A percentile compares a stretch with the other conserved stretches of the same genome.
These are phyloP conservation scores for Pelecanoides urinatrix DNA, from an alignment of 2,113 vertebrate genomes.

Conservation along the genomic window DNA sequence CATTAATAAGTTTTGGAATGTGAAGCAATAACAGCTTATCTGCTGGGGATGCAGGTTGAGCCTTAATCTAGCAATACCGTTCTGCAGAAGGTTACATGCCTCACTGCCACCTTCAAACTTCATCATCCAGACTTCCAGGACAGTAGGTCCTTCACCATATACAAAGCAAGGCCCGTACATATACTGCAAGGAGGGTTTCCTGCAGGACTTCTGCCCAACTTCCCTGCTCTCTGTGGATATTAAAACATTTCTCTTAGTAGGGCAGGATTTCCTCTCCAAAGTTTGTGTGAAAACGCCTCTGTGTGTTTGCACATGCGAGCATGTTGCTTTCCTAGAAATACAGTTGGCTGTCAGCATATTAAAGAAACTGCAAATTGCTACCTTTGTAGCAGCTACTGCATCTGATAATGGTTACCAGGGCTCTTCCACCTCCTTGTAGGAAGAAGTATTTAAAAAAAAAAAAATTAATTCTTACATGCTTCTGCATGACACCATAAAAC, in stretches of 20 bases:
- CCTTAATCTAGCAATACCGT: accelerated
- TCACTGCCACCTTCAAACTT: not conserved
- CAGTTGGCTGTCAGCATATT: not conserved
- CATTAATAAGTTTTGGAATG: not conserved
- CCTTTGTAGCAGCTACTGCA: not conserved
- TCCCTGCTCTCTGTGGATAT: not conserved
- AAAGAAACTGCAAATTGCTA: not conserved
- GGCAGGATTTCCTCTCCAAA: not conserved
- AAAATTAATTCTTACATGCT: not conserved
- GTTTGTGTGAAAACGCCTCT: not conserved
- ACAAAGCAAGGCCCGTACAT: not conserved
- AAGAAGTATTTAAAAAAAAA: not conserved
- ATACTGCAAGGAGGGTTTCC: not conserved
- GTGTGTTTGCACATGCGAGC: not conserved
- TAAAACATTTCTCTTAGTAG: not conserved
- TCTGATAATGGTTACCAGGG: not conserved
- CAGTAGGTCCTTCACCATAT: not conserved
- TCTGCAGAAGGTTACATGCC: not conserved
- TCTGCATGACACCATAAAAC: not conserved
- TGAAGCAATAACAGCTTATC: not conserved
- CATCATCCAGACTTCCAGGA: not conserved
- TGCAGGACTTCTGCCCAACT: not conserved
- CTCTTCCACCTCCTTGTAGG: not conserved
- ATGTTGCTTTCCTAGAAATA: not conserved
- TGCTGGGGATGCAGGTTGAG: not conserved